Evolutionary conservation across 2,888 invertebrate species (phyloP).

Genomic region (Microplitis deprimator): DNA sequence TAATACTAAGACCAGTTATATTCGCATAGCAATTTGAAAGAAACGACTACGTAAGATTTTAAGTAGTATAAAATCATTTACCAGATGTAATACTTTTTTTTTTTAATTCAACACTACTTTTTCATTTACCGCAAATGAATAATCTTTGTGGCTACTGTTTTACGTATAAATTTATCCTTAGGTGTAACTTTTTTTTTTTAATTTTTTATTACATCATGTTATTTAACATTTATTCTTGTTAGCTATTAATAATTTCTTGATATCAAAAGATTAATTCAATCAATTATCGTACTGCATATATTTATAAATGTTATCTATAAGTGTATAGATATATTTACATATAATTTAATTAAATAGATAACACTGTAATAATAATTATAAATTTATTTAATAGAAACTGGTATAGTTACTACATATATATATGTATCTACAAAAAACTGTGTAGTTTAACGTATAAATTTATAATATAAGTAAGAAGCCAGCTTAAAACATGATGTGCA

Average conservation of each 20-base stretch:
- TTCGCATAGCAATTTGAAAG: conserved; percentile 11
- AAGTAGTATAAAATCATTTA: conserved; percentile 13
- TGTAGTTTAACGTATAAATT: neutral
- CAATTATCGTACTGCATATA: conserved; percentile 12
- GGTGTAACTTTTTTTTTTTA: conserved; percentile 5
- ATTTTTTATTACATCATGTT: conserved; percentile 7
- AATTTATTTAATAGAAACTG: too few species aligned
- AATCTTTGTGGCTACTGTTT: conserved; percentile 11
- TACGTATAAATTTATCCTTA: neutral
- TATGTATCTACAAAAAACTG: too few species aligned
- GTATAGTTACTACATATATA: too few species aligned
- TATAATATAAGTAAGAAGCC: conserved; percentile 7
- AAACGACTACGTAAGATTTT: conserved; percentile 36
- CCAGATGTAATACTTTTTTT: conserved; percentile 1
- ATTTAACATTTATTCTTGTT: neutral
- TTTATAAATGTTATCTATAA: neutral
- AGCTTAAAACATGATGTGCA: conserved; percentile 43
- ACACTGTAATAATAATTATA: neutral
- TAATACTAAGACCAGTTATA: conserved; percentile 36
- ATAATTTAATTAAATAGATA: neutral
- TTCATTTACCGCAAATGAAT: conserved; percentile 7
- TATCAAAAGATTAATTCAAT: conserved; percentile 25
- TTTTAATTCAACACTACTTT: conserved; percentile 7
- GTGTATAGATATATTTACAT: neutral
- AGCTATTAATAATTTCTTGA: neutral